Evolutionary conservation across 2,888 invertebrate species (phyloP), one percentile per base, ranked within the genome.

Genomic region (Phorcus lineatus): DNA sequence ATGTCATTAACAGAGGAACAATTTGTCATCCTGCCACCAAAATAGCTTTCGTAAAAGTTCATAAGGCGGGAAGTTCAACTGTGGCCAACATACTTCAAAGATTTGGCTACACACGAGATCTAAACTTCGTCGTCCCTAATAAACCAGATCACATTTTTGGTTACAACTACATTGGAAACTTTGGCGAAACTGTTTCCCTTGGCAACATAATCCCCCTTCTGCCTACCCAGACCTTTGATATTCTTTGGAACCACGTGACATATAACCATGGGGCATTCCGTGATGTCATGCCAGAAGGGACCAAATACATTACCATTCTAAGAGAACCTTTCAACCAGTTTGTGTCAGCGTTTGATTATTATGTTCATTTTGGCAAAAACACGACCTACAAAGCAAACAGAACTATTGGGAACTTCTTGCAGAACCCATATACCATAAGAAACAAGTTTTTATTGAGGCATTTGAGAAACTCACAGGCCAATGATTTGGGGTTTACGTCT

Each of bases 241-340:
- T 81, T 55, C 79, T 81, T 24, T 55, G 77, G 70, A 80, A 81
- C 53, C 81, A 81, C 70, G 79, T 79, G 13, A 55, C 78, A 19
- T 82, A 82, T 52, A 80, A 86, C 57, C 53, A 67, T 0, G 76
- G 76, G 9, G 83, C 84, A 24, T 83, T 83, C 81, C 83, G 78
- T 22, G n/a, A 24, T 19, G 70, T 86, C 13, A 85, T 87, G 87
- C 84, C 87, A 13, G 13, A 19, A 2, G 80, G 83, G 19, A 85
- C 86, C 0, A 57, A 77, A 6, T 87, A 85, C 77, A 70, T 86
- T 11, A 70, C 86, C 36, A 85, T 86, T 31, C 82, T 86, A 4
- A 54, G 87, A 13, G 82, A 87, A 28, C 87, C 87, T 7, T 82
- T 84, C 36, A 66, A 75, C 7, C 87, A 86, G 77, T 85, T 87